Evolutionary conservation across 2,797 vertebrate genomes (phyloP).

Genomic region (Masticophis lateralis): DNA sequence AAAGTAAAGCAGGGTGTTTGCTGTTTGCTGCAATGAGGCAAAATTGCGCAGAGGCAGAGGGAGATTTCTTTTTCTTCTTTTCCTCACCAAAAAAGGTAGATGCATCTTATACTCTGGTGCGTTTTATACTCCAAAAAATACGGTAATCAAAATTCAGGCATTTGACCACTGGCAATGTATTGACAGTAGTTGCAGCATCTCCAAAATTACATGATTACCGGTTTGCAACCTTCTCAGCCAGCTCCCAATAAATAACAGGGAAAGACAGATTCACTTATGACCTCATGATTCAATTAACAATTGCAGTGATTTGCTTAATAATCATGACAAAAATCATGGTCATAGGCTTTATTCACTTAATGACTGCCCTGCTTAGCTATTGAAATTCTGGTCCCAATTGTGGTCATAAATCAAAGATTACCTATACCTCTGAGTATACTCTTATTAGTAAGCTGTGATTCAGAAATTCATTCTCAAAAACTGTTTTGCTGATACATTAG

Average conservation of each 20-base stretch:
- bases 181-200: background rate
- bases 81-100: no score
- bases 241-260: background rate
- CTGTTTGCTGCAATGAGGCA: no score
- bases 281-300: background rate
- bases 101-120: no score
- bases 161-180: background rate
- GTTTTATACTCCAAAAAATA: no score
- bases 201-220: background rate
- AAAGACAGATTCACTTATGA: background rate
- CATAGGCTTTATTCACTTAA: background rate
- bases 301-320: background rate
- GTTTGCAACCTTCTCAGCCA: background rate
- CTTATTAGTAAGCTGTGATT: background rate
- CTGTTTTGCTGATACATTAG: slow-evolving; percentile 6
- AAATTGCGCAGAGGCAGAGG: no score
- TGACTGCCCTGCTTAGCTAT: background rate
- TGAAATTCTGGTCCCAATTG: background rate
- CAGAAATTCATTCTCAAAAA: slow-evolving; percentile 13
- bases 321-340: background rate
- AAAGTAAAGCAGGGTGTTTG: no score
- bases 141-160: background rate
- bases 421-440: background rate
- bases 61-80: no score
- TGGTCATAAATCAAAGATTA: background rate